Percentiles rank a stretch among this genome's conserved stretches.
phyloP scores from a whole-genome alignment of 2,888 invertebrate species.

The Bursaphelenchus okinawaensis region DNA sequence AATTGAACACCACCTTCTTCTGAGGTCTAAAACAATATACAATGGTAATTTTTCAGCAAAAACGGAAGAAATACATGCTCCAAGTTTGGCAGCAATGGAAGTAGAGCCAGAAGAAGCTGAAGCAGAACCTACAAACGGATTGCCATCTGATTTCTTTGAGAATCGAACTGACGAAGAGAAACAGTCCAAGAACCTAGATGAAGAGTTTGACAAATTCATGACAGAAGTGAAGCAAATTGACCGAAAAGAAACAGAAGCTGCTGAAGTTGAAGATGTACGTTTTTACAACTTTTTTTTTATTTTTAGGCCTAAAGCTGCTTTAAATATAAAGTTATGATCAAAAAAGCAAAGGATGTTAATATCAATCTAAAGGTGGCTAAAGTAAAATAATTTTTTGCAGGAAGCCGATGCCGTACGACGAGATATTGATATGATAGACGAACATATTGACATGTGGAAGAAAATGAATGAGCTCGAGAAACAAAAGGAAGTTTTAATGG shows the following conservation, averaged over 20 bases:
- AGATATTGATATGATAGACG: constrained; percentile 27
- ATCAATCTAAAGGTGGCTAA: not conserved
- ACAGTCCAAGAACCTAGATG: constrained; percentile 14
- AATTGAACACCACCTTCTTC: not conserved
- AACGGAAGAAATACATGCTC: not conserved
- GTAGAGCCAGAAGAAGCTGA: constrained; percentile 2
- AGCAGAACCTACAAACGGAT: constrained; percentile 1
- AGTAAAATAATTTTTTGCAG: not conserved
- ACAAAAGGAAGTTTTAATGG: constrained; percentile 21
- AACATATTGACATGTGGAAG: constrained; percentile 30
- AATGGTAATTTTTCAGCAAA: not conserved
- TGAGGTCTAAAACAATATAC: not conserved
- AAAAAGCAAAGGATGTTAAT: too few species aligned
- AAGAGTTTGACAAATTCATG: constrained; percentile 21
- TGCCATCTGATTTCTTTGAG: constrained; percentile 28
- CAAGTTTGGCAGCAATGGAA: constrained; percentile 1
- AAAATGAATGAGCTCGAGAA: constrained; percentile 26
- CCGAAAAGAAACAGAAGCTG: constrained; percentile 27
- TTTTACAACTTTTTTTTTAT: too few species aligned
- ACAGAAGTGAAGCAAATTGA: constrained; percentile 30
- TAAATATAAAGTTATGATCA: too few species aligned
- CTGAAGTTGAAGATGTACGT: constrained; percentile 18
- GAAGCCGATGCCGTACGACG: constrained; percentile 17
- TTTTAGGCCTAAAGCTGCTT: not conserved
- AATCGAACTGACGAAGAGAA: constrained; percentile 16